A percentile compares a stretch with the other conserved stretches of the same genome.
phyloP scores from a whole-genome alignment of 2,888 invertebrate species.

The Drosophila birchii region DNA sequence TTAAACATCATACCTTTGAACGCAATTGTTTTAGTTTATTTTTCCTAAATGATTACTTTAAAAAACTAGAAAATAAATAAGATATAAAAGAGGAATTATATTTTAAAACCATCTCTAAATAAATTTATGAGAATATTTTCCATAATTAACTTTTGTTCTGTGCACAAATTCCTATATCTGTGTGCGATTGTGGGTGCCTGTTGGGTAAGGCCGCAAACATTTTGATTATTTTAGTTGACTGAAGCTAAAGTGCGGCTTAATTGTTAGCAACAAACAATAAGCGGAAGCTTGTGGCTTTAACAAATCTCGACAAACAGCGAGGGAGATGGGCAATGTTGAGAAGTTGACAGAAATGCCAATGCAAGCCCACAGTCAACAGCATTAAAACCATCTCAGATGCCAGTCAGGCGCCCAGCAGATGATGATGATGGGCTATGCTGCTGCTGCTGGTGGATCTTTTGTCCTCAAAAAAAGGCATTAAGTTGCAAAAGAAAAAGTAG shows the following conservation, averaged over 20 bases:
- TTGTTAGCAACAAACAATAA: slow-evolving; percentile 71
- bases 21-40: not conserved
- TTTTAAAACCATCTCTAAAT: not conserved
- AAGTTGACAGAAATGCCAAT: slow-evolving; percentile 52
- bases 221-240: slow-evolving; percentile 61
- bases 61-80: not conserved
- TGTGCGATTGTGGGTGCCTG: slow-evolving; percentile 35
- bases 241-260: slow-evolving; percentile 64
- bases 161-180: not conserved
- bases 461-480: slow-evolving; percentile 65
- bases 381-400: slow-evolving; percentile 54
- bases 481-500: slow-evolving; percentile 38
- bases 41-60: not conserved
- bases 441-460: slow-evolving; percentile 36
- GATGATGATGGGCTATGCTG: slow-evolving; percentile 26
- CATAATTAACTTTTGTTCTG: not conserved
- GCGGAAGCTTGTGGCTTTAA: slow-evolving; percentile 60
- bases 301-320: slow-evolving; percentile 29
- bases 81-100: no score
- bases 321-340: not conserved
- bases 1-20: no score
- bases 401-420: slow-evolving; percentile 57
- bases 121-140: not conserved
- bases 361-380: slow-evolving; percentile 47
- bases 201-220: slow-evolving; percentile 63